Percentiles rank a stretch among this genome's conserved stretches.
phyloP scores from a whole-genome alignment of 2,113 vertebrate genomes.

The Oncorhynchus gorbuscha region DNA sequence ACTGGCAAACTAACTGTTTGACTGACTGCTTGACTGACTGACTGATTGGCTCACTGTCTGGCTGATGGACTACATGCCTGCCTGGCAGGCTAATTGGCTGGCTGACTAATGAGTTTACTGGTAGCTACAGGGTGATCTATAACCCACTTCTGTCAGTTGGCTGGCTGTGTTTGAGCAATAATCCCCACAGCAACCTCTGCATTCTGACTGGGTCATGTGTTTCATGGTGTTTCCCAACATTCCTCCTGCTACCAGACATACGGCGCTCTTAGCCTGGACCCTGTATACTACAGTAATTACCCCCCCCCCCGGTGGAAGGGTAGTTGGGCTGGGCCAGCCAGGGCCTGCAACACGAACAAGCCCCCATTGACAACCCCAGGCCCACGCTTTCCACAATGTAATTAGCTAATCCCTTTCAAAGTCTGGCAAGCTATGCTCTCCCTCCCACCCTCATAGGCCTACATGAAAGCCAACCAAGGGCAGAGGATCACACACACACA shows the following conservation, averaged over 20 bases:
- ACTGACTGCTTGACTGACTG: background rate
- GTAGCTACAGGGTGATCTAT: conserved; percentile 17
- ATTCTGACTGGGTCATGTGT: conserved; percentile 41
- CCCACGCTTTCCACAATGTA: conserved; percentile 53
- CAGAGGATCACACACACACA: background rate
- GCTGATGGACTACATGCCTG: background rate
- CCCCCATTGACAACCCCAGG: conserved; percentile 38
- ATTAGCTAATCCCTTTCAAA: conserved; percentile 41
- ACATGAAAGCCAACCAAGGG: conserved; percentile 28
- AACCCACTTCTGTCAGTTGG: conserved; percentile 13
- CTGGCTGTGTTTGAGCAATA: background rate
- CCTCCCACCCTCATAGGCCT: conserved; percentile 19
- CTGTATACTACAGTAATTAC: conserved; percentile 6
- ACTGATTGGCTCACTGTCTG: no score
- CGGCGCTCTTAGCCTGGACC: conserved; percentile 3
- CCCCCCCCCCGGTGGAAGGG: conserved; percentile 4
- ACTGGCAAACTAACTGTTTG: background rate
- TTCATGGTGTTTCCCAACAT: conserved; percentile 22
- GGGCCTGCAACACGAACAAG: conserved; percentile 33
- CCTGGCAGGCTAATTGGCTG: background rate
- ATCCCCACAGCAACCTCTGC: background rate
- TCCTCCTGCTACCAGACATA: conserved; percentile 24
- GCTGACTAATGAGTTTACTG: background rate
- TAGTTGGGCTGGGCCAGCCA: background rate
- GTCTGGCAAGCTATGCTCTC: conserved; percentile 9